Conservation (phyloP, 1,140 invertebrate species). For the Rhynchophorus ferrugineus region DNA sequence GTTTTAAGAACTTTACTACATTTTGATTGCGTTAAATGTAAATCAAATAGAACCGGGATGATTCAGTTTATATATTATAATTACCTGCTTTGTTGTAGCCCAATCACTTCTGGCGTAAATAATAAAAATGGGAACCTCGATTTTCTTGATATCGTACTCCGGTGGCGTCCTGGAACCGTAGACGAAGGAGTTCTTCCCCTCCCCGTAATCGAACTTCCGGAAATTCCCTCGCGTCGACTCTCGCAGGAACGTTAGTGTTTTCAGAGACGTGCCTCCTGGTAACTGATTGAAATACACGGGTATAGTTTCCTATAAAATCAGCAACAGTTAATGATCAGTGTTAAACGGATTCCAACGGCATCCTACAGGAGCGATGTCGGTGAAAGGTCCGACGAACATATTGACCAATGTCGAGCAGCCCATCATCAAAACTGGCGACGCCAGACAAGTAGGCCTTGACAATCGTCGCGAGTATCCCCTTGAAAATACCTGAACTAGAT, state of each 20-base stretch:
- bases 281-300: conserved; percentile 37
- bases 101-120: conserved; percentile 34
- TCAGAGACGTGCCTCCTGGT: conserved; percentile 34
- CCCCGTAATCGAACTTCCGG: conserved; percentile 34
- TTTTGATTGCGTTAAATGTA: too few relatives aligned
- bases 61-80: too few relatives aligned
- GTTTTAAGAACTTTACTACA: too few relatives aligned
- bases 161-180: conserved; percentile 32
- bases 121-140: conserved; percentile 33
- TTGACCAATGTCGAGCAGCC: conserved; percentile 28
- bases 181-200: conserved; percentile 25
- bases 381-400: conserved; percentile 32
- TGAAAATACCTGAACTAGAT: conserved; percentile 29
- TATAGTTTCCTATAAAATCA: conserved; percentile 30
- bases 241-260: conserved; percentile 30
- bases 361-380: conserved; percentile 30
- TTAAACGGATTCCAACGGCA: neutral
- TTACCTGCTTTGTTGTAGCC: conserved; percentile 32
- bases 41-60: too few relatives aligned
- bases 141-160: conserved; percentile 32
- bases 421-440: conserved; percentile 30
- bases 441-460: conserved; percentile 28
- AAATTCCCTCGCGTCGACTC: conserved; percentile 30
- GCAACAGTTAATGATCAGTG: neutral
- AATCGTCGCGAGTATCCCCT: conserved; percentile 25